Evolutionary conservation across 2,113 vertebrate species (phyloP).

Genomic region (Poeciliopsis occidentalis): DNA sequence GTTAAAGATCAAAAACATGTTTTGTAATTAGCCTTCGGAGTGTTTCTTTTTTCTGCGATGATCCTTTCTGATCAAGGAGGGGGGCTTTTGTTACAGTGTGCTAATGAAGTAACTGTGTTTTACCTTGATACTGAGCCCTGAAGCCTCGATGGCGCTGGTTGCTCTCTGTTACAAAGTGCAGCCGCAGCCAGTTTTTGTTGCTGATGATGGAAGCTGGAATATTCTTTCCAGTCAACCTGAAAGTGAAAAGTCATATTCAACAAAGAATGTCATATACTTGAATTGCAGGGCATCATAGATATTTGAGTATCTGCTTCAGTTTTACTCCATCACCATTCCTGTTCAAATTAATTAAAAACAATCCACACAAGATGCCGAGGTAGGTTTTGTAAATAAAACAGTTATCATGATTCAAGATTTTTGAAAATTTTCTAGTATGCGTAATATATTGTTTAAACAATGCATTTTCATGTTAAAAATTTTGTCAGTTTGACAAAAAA

Average conservation of each 20-base stretch:
- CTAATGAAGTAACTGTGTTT: constrained; percentile 50
- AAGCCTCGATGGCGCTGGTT: constrained; percentile 95
- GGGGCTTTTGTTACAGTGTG: constrained; percentile 38
- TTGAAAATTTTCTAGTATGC: neutral
- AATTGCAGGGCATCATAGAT: neutral
- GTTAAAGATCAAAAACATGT: constrained; percentile 71
- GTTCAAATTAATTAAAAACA: neutral
- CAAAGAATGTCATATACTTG: constrained; percentile 22
- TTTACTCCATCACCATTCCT: neutral
- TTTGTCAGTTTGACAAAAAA: no score
- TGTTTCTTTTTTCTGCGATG: constrained; percentile 24
- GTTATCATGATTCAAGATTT: neutral
- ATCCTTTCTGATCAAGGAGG: constrained; percentile 39
- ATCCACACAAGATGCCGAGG: neutral
- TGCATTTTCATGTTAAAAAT: neutral
- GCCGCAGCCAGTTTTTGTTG: constrained; percentile 96
- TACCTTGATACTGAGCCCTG: constrained; percentile 97
- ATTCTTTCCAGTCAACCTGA: constrained; percentile 93
- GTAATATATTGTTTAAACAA: no score
- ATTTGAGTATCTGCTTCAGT: neutral
- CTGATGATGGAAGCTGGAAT: constrained; percentile 96
- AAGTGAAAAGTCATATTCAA: constrained; percentile 38
- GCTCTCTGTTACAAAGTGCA: constrained; percentile 96
- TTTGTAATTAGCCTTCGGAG: constrained; percentile 55
- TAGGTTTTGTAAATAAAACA: neutral